Base-by-base conservation (phyloP, 2,888 invertebrate species). In the Acanthosoma haemorrhoidale region DNA sequence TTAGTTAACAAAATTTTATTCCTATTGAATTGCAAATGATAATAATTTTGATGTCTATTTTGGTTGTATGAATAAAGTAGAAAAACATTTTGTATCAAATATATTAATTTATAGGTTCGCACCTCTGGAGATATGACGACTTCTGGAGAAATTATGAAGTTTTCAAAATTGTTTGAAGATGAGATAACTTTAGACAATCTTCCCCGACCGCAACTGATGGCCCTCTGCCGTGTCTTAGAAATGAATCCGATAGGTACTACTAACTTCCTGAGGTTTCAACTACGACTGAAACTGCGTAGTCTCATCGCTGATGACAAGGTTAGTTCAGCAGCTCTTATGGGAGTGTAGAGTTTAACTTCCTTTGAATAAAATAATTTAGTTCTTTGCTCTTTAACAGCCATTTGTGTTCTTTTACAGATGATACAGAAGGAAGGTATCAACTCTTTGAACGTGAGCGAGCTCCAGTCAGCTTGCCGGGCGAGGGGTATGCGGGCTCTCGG, bases 401-500 rank as follows among this genome's bases (percentile, higher is more conserved):
- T 38, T 64, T 36, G 18, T 63, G n/a, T 34, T 63, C 15, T 39
- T 36, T 72, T 72, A 34, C 72, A 96, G 84, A 87, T 94, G 83
- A 99, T 99, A 75, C 88, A 92, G 67, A 93, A 92, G 77, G 99
- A 99, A 82, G 97, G 99, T 18, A 87, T 98, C 2, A 91, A 94
- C 70, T 87, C 89, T 21, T 83, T 99, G 75, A 92, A 91, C 69
- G 86, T 93, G 18, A 84, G 85, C 73, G 99, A 99, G 81, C 82
- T 99, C 69, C 99, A 99, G 79, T 89, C 91, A 76, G 98, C 98
- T 0, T 97, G 96, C 79, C 85, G 92, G 76, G 87, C 93, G 0
- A 85, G 99, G 72, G 99, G 97, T 4, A 99, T 99, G 99, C 85
- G 98, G 75, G 95, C 98, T 0, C 90, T 96, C 77, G 99, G 99